Evolutionary conservation across 2,797 vertebrate species (phyloP).

Genomic region (Tapera naevia): DNA sequence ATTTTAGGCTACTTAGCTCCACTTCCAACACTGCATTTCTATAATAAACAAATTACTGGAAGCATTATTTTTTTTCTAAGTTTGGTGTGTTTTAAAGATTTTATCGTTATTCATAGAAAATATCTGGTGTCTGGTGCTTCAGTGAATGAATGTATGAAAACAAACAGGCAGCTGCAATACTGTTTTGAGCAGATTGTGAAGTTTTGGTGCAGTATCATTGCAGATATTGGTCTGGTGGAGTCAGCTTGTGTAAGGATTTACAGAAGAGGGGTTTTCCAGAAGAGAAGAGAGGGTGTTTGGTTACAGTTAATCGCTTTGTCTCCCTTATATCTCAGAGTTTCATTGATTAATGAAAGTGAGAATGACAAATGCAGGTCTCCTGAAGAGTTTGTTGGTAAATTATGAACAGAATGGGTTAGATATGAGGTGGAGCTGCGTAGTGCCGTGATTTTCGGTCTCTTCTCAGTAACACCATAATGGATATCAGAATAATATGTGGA

Average conservation of each 20-base stretch:
- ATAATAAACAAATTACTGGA: neutral
- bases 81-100: neutral
- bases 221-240: neutral
- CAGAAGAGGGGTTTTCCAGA: neutral
- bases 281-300: neutral
- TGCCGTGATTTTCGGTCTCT: neutral
- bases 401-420: neutral
- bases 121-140: neutral
- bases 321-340: neutral
- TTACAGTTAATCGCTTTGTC: neutral
- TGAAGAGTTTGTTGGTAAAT: neutral
- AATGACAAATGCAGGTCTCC: neutral
- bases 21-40: neutral
- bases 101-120: neutral
- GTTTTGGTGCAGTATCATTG: neutral
- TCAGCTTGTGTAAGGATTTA: neutral
- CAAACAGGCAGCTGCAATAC: neutral
- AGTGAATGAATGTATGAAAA: neutral
- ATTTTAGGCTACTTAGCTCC: neutral
- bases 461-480: neutral
- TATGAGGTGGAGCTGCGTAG: accelerated
- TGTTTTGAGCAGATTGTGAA: neutral
- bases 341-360: neutral
- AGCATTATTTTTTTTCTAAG: neutral
- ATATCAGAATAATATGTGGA: neutral